These are phyloP conservation scores for Nomada fucata DNA, from an alignment of 2,888 invertebrate species.

Conservation along the genomic window DNA sequence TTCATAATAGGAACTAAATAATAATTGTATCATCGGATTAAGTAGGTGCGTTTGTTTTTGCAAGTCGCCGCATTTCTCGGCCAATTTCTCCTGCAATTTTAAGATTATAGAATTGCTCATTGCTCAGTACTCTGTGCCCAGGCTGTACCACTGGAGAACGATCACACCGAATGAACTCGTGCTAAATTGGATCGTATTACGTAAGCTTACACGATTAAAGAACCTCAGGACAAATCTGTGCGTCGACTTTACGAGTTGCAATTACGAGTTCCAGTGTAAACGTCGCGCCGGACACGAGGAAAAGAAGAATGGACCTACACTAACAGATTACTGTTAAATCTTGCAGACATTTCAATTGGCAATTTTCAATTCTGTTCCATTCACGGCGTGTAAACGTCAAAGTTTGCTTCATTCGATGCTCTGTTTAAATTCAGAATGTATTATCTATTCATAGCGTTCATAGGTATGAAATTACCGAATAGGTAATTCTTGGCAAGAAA, in stretches of 20 bases:
- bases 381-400: background rate
- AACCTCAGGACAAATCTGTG: conserved; percentile 71
- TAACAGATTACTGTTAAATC: conserved; percentile 8
- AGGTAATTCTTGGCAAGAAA: too few species aligned
- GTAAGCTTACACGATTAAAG: conserved; percentile 71
- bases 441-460: background rate
- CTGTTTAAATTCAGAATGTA: background rate
- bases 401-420: background rate
- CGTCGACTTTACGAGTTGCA: conserved; percentile 62
- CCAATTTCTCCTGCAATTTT: conserved; percentile 46
- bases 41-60: conserved; percentile 35
- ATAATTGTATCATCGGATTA: conserved; percentile 12
- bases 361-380: conserved; percentile 1
- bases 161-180: conserved; percentile 56
- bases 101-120: conserved; percentile 43
- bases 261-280: conserved; percentile 47
- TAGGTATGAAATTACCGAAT: background rate
- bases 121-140: conserved; percentile 16
- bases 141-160: conserved; percentile 57
- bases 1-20: background rate
- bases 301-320: conserved; percentile 1
- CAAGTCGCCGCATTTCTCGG: conserved; percentile 40
- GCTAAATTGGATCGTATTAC: conserved; percentile 73
- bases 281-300: conserved; percentile 10
- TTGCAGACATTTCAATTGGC: conserved; percentile 14